Conservation (phyloP, 2,888 invertebrate genomes). For the Melipona bicolor region DNA sequence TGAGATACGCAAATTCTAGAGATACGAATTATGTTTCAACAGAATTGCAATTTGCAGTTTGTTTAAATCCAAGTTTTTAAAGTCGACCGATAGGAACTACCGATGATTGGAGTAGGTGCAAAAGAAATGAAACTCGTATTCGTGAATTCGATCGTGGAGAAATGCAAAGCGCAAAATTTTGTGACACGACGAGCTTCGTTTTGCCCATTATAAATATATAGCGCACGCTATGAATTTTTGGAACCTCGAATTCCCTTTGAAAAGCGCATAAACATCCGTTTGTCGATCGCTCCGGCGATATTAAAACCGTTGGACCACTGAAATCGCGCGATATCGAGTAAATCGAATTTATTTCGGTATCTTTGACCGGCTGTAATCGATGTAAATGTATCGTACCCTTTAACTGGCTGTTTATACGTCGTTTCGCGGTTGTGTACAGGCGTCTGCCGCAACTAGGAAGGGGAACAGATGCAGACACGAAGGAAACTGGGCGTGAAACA, state of each 20-base stretch:
- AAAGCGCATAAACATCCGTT: no score
- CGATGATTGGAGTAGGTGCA: no score
- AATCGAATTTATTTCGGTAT: slow-evolving; percentile 28
- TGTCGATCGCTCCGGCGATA: not conserved
- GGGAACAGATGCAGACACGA: slow-evolving; percentile 57
- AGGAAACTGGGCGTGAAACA: slow-evolving; percentile 75
- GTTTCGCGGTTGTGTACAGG: slow-evolving; percentile 46
- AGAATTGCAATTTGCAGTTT: no score
- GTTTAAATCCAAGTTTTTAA: not conserved
- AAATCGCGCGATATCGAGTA: not conserved
- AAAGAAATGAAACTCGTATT: no score
- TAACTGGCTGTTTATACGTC: slow-evolving; percentile 12
- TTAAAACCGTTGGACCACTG: not conserved
- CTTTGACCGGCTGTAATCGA: not conserved
- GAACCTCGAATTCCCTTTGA: no score
- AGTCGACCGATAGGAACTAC: not conserved
- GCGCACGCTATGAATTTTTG: no score
- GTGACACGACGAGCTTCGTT: no score
- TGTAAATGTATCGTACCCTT: slow-evolving; percentile 28
- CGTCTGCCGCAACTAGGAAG: slow-evolving; percentile 49
- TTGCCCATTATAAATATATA: no score
- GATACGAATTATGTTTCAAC: no score
- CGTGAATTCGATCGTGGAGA: no score
- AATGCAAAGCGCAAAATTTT: no score
- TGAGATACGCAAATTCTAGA: no score